Evolutionary conservation across 1,140 invertebrate species (phyloP).

Genomic region (Pseudomyrmex sp.): DNA sequence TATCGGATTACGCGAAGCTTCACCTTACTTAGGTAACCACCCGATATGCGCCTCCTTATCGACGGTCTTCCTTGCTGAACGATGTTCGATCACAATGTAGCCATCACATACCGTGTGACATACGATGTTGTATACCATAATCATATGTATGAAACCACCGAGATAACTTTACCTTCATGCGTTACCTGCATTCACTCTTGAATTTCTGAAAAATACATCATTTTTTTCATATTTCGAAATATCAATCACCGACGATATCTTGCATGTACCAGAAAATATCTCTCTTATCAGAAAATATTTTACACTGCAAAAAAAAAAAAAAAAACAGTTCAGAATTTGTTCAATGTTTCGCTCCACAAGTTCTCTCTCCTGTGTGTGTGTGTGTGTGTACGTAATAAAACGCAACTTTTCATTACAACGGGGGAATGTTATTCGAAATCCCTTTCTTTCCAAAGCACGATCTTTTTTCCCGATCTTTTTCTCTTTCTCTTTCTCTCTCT

Average conservation of each 20-base stretch:
- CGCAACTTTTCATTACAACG: constrained; percentile 7
- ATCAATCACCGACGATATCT: background rate
- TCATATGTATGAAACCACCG: background rate
- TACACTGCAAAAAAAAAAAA: constrained; percentile 14
- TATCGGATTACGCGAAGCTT: constrained; percentile 84
- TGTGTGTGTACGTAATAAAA: background rate
- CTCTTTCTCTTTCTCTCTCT: no score
- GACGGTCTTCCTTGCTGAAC: constrained; percentile 25
- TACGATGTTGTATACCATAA: constrained; percentile 9
- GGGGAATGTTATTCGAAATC: background rate
- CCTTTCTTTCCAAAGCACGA: background rate
- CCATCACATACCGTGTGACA: no score
- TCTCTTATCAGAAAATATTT: background rate
- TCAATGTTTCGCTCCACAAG: constrained; percentile 11
- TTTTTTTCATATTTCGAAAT: no score
- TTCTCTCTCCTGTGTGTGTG: background rate
- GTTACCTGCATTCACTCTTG: no score
- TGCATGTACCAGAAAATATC: constrained; percentile 18
- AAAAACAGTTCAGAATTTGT: constrained; percentile 24
- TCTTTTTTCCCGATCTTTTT: no score
- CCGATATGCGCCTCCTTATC: constrained; percentile 11
- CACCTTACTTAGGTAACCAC: constrained; percentile 80
- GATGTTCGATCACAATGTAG: background rate
- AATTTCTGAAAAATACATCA: no score
- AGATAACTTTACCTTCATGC: background rate